Evolutionary conservation across 2,888 invertebrate genomes (phyloP).

Genomic region (Gymnosoma rotundatum): DNA sequence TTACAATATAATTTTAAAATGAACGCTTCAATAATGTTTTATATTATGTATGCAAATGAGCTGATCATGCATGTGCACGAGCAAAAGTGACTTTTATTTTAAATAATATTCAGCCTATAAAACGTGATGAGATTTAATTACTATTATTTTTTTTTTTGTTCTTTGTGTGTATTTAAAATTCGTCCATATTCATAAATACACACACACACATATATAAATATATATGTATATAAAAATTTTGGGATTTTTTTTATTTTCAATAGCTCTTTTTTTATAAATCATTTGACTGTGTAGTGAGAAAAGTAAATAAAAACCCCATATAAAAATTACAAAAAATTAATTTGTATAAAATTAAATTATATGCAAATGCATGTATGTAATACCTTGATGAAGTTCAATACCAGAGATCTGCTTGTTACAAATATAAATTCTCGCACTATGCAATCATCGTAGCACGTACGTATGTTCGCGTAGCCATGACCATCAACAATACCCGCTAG

Average conservation of each 20-base stretch:
- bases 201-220: too few relatives aligned
- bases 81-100: conserved; percentile 5
- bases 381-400: conserved; percentile 68
- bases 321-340: too few relatives aligned
- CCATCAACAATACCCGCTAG: conserved; percentile 69
- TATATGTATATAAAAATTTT: neutral
- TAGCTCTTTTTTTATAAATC: too few relatives aligned
- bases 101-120: conserved; percentile 50
- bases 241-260: too few relatives aligned
- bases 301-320: too few relatives aligned
- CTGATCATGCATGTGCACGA: neutral
- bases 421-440: conserved; percentile 19
- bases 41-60: conserved; percentile 41
- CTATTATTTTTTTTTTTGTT: conserved; percentile 13
- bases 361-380: neutral
- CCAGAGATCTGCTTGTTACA: conserved; percentile 33
- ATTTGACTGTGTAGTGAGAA: too few relatives aligned
- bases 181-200: too few relatives aligned
- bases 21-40: conserved; percentile 17
- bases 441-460: conserved; percentile 69
- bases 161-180: neutral
- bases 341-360: neutral
- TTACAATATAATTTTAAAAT: conserved; percentile 8
- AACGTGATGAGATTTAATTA: conserved; percentile 59
- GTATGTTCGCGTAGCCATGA: conserved; percentile 73